Evolutionary conservation across 2,888 invertebrate species (phyloP).

Genomic region (Rhamphomyia laevipes): DNA sequence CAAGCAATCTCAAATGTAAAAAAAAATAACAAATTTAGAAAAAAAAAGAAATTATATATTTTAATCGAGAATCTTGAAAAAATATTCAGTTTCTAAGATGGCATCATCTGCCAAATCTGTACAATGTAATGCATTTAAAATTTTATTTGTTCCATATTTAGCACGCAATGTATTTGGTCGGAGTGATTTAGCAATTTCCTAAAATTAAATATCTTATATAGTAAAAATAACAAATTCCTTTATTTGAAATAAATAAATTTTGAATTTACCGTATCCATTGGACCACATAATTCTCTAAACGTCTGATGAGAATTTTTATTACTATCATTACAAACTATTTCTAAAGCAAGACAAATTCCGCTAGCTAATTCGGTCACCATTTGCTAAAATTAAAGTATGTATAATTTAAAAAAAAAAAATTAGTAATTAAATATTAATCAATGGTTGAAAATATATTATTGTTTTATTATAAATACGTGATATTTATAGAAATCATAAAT

Average conservation of each 20-base stretch:
- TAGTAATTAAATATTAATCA: too few species aligned
- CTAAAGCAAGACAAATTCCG: constrained; percentile 77
- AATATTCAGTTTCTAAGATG: constrained; percentile 66
- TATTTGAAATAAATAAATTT: background rate
- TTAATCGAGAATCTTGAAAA: constrained; percentile 55
- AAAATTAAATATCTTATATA: constrained; percentile 10
- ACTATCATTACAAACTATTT: constrained; percentile 55
- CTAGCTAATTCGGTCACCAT: constrained; percentile 76
- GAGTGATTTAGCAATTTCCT: constrained; percentile 77
- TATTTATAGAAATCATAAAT: too few species aligned
- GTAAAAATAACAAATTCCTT: constrained; percentile 1
- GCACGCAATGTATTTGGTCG: constrained; percentile 77
- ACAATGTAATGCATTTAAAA: constrained; percentile 84
- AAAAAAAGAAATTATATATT: background rate
- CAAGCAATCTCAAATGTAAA: too few species aligned
- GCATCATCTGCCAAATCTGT: constrained; percentile 88
- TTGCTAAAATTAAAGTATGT: constrained; percentile 39
- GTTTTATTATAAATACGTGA: too few species aligned
- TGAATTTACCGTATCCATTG: constrained; percentile 69
- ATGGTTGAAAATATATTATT: too few species aligned
- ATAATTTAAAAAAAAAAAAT: too few species aligned
- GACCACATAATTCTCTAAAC: constrained; percentile 78
- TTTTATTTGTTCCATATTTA: constrained; percentile 67
- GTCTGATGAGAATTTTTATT: constrained; percentile 46
- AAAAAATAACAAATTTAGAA: too few species aligned